A percentile compares a stretch with the other conserved stretches of the same genome.
Conservation (phyloP, 2,113 vertebrate genomes). For the Sylvietta virens region DNA sequence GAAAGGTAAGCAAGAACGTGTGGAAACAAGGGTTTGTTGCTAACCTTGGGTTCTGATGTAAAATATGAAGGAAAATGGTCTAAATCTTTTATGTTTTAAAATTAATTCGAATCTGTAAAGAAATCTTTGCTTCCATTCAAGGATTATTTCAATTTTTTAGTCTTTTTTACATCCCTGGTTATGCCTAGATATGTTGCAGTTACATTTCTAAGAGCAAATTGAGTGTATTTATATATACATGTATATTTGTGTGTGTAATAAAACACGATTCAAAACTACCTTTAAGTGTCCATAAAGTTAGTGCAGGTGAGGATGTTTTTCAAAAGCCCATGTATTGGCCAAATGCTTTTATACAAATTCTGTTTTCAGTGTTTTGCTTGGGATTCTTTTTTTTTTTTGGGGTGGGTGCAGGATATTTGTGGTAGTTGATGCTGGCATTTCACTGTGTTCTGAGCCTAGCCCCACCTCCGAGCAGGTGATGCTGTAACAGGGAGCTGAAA, state of each 20-base stretch:
- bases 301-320: neutral
- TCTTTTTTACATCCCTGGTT: neutral
- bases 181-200: neutral
- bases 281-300: neutral
- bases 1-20: slow-evolving; percentile 84
- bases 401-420: neutral
- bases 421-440: neutral
- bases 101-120: neutral
- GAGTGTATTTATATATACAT: neutral
- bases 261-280: neutral
- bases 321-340: neutral
- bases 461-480: neutral
- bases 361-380: neutral
- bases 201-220: neutral
- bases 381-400: neutral
- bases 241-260: too few species aligned
- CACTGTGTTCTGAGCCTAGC: neutral
- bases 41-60: neutral
- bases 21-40: neutral
- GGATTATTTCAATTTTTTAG: neutral
- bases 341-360: neutral
- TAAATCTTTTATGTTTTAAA: neutral
- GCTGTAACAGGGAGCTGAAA: neutral
- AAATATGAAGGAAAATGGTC: neutral
- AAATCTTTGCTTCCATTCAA: neutral